Evolutionary conservation across 2,113 vertebrate species (phyloP), one percentile per base, ranked within the genome.

Genomic region (Leptobrachium leishanense): DNA sequence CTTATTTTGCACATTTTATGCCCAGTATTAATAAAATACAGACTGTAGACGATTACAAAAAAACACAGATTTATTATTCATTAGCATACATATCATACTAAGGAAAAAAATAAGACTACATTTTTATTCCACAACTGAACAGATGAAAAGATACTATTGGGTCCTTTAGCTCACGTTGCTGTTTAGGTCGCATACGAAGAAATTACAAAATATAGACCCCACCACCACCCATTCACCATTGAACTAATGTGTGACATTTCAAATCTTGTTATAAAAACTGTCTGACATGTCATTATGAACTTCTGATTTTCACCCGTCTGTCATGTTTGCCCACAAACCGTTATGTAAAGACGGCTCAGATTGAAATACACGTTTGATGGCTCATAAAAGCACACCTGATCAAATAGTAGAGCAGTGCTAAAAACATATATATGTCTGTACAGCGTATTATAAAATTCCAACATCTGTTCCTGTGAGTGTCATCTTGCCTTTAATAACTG

Each of bases 221-320:
- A 20, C 2, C 2, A 12, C 46, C n/a, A 31, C 20, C 74, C 39
- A 55, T 9, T 42, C 64, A 54, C 20, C 44, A 39, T 39, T 76
- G 50, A 39, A 10, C 13, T 13, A 43, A 76, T 63, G 64, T 68
- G 74, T 76, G 46, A 67, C 67, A 76, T 76, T 76, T 46, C 42
- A 3, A 67, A 40, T 44, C 50, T 66, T 55, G 65, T 53, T 76
- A 67, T 41, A 42, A 75, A 44, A 75, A 20, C 44, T 53, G 74
- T 53, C 44, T 53, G 39, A 15, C 74, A 41, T 66, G 13, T 65
- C 73, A 64, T 75, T 66, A 67, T 7, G 31, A 54, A 66, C 44
- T 42, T 66, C 11, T 15, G 3, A 12, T 9, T 67, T 67, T 39
- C 39, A 41, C 12, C 13, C 39, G 9, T 53, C 66, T 75, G 63